phyloP scores from a whole-genome alignment of 2,113 vertebrate species.

The Gila orcuttii region DNA sequence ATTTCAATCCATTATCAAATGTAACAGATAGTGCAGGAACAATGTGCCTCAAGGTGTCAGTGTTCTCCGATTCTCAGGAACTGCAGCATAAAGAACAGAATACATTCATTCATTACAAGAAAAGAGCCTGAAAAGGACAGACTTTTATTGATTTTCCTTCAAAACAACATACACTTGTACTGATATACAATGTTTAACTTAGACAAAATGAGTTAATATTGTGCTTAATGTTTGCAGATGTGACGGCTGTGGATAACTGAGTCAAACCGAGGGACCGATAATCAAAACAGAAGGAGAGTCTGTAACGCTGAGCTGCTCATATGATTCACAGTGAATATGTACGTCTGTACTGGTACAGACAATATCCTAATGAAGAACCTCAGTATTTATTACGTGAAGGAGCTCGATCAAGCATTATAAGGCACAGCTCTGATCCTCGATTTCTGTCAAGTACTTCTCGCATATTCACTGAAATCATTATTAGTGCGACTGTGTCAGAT shows the following conservation, averaged over 20 bases:
- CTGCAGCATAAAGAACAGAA: too few species aligned
- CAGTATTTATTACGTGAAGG: background rate
- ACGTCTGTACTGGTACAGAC: conserved; percentile 2
- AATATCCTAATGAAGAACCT: background rate
- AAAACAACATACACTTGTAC: too few species aligned
- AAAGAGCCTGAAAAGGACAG: too few species aligned
- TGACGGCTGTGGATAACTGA: background rate
- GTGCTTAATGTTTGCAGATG: background rate
- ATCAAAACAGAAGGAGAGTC: conserved; percentile 3
- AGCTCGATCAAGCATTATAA: background rate
- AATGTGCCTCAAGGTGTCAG: background rate
- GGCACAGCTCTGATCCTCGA: background rate
- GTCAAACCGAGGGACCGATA: background rate
- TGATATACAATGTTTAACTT: background rate
- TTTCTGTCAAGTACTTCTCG: background rate
- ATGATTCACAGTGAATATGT: background rate
- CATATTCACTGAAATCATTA: background rate
- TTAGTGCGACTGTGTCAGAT: too few species aligned
- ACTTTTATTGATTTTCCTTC: too few species aligned
- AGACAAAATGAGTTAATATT: background rate
- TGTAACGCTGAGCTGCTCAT: conserved; percentile 7
- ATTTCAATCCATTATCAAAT: background rate
- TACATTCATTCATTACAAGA: too few species aligned
- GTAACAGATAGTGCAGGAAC: background rate
- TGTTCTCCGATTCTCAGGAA: too few species aligned